Evolutionary conservation across 2,888 invertebrate species (phyloP), one percentile per base, ranked within the genome.

Genomic region (Electrophaes corylata): DNA sequence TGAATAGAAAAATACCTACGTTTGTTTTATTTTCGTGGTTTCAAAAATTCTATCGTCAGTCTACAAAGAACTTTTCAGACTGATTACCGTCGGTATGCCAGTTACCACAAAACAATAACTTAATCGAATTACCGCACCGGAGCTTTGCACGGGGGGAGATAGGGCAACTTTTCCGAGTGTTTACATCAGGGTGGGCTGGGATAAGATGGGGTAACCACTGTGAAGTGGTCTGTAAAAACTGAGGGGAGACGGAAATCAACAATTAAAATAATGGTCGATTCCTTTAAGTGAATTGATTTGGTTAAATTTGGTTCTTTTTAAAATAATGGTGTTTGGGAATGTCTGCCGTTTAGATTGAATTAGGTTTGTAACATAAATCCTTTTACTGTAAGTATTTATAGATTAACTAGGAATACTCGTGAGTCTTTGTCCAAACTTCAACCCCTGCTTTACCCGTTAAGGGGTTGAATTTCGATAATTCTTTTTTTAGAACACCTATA

Each of bases 121-220:
- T 76, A 78, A 80, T 78, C 71, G 71, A 78, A 73, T 80, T 73
- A 78, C 66, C 60, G 26, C 50, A 54, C 71, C 65, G 61, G 71
- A 54, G 58, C 53, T 57, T 39, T 62, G 62, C 57, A 75, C 3
- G 71, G 70, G 64, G 67, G 67, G 67, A 55, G 55, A 55, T 19
- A 65, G 55, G 54, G 57, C 31, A 55, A 51, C 51, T 53, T 61
- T 43, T 45, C 52, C 48, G 50, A 60, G 49, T 62, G 59, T 56
- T 62, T 62, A 46, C 60, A 43, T 45, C 49, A 39, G 54, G 53
- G 60, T 59, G 58, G 56, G 48, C 12, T 19, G 72, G 66, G 66
- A 67, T 59, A 58, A 33, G 49, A 41, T 49, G 54, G 60, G 59
- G 57, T 45, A 56, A 53, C 53, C 47, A 60, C 39, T 60, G 58